phyloP scores from a whole-genome alignment of 2,797 vertebrate genomes.

The Choloepus didactylus region DNA sequence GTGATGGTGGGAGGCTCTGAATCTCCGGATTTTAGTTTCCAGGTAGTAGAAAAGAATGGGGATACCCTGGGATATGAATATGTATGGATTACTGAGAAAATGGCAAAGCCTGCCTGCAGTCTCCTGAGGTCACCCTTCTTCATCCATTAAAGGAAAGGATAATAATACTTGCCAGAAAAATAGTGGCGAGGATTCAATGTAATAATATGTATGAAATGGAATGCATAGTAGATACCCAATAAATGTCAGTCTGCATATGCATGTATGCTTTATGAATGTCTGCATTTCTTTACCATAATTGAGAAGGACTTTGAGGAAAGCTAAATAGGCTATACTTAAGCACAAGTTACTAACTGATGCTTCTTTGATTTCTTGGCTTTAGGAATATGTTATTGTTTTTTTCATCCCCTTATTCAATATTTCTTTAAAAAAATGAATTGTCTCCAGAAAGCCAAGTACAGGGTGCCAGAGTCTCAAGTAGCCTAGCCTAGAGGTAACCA shows the following conservation, averaged over 20 bases:
- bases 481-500: not conserved
- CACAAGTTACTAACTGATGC: not conserved
- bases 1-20: not conserved
- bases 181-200: not conserved
- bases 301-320: not conserved
- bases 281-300: not conserved
- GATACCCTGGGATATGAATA: not conserved
- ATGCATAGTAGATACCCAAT: not conserved
- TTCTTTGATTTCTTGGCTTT: not conserved
- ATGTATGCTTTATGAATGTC: not conserved
- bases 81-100: not conserved
- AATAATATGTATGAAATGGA: not conserved
- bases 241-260: not conserved
- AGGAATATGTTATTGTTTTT: not conserved
- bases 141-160: not conserved
- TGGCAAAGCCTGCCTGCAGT: fast-evolving
- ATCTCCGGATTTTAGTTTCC: not conserved
- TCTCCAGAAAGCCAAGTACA: not conserved
- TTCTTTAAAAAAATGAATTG: not conserved
- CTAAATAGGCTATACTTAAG: not conserved
- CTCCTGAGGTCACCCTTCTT: not conserved
- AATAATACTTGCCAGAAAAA: not conserved
- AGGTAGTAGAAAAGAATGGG: not conserved
- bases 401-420: not conserved
- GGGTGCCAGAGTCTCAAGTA: not conserved